These are phyloP conservation scores for Melanchra persicariae DNA, from an alignment of 2,888 invertebrate genomes.

Conservation along the genomic window DNA sequence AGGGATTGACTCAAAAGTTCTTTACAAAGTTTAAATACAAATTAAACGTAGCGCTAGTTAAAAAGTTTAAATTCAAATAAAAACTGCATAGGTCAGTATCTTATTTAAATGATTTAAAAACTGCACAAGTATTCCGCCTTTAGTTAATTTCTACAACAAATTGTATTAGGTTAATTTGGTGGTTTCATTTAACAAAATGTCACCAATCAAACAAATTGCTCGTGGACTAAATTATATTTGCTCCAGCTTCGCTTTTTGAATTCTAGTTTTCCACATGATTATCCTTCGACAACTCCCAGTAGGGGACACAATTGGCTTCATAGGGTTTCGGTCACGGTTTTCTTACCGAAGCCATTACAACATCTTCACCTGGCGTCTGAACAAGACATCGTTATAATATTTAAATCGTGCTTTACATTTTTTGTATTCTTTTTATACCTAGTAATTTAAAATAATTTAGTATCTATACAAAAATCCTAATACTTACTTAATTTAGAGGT, in stretches of 20 bases:
- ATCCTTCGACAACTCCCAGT: constrained; percentile 15
- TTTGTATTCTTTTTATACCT: constrained; percentile 6
- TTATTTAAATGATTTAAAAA: too few species aligned
- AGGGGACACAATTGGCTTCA: constrained; percentile 60
- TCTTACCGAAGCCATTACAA: constrained; percentile 30
- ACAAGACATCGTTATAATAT: constrained; percentile 50
- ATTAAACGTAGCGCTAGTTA: too few species aligned
- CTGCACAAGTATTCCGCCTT: not conserved
- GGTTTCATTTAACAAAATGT: not conserved
- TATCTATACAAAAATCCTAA: too few species aligned
- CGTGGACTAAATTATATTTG: not conserved
- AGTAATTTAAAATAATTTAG: not conserved
- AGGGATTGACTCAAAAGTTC: too few species aligned
- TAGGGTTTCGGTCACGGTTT: constrained; percentile 59
- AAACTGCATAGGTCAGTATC: too few species aligned
- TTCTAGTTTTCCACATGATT: not conserved
- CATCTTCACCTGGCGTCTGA: constrained; percentile 27
- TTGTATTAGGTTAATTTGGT: not conserved
- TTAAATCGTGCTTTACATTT: constrained; percentile 35
- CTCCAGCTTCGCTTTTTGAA: not conserved
- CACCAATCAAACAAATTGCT: not conserved
- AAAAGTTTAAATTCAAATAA: too few species aligned
- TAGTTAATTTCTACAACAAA: not conserved
- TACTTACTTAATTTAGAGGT: too few species aligned
- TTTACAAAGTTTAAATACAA: too few species aligned